Base-by-base conservation (phyloP, 2,797 vertebrate species). In the Myotis vivesi region DNA sequence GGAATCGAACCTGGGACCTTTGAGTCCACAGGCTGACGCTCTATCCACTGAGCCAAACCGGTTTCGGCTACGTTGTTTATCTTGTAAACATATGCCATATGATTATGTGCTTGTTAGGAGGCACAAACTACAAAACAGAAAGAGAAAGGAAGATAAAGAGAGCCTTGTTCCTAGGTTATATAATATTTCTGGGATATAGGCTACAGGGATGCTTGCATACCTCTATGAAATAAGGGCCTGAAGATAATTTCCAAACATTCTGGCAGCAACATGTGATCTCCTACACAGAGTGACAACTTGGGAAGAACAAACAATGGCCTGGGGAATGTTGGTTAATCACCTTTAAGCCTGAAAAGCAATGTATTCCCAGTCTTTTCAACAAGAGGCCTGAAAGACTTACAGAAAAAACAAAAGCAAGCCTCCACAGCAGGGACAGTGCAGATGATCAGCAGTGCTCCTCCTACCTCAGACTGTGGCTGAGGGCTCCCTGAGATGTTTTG, bases 171-270 rank as follows among this genome's bases (percentile, higher is more conserved):
- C 23, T 80, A 49, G 46, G 10, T 41, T 8, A 77, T 28, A 62
- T 71, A 15, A 17, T 93, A 38, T 81, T 87, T 92, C 80, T 94
- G 46, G 30, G 46, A 83, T 33, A 28, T 1, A 75, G 25, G 57
- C 10, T 73, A 73, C 66, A 66, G 46, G 30, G 13, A 77, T 30
- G 28, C n/a, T 64, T 59, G 79, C 4, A 57, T 5, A 23, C 17
- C 38, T 79, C 57, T 51, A n/a, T 19, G 75, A 55, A 92, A 16
- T 12, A 79, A 87, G 33, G 17, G 73, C 80, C 8, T 59, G 19
- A 82, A 92, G 92, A 89, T 30, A 88, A 83, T 83, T 55, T 66
- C 46, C 49, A 84, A 87, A 73, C 49, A 57, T 87, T 91, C 25
- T 25, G 38, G 19, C 11, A 83, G 30, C 36, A 91, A 79, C 28